Percentiles rank a stretch among this genome's conserved stretches.
These are phyloP conservation scores for Centropyge bicolor DNA, from an alignment of 2,797 vertebrate genomes.

Conservation along the genomic window DNA sequence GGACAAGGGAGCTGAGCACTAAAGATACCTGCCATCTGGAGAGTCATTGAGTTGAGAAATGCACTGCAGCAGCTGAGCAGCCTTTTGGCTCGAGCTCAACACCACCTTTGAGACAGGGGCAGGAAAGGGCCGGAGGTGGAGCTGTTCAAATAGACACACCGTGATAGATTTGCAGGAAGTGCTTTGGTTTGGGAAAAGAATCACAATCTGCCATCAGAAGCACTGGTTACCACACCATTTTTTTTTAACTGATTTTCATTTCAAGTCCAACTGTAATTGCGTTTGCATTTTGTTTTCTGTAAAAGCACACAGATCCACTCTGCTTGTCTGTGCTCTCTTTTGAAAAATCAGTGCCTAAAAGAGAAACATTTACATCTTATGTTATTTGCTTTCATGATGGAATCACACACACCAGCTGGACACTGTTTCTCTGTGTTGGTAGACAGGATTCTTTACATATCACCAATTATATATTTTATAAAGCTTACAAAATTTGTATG, in stretches of 20 bases:
- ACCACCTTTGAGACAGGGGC: conserved; percentile 41
- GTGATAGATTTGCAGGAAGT: conserved; percentile 30
- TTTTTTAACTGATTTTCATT: neutral
- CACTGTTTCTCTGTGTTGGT: neutral
- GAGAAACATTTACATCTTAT: neutral
- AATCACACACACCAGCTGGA: neutral
- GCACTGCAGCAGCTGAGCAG: conserved; percentile 67
- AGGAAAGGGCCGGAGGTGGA: conserved; percentile 21
- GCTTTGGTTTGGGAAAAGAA: conserved; percentile 12
- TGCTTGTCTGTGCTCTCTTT: too few species aligned
- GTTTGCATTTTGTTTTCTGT: neutral
- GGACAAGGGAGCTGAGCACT: conserved; percentile 69
- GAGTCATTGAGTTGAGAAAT: conserved; percentile 78
- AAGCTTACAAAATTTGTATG: too few species aligned
- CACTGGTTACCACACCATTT: neutral
- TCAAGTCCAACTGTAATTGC: neutral
- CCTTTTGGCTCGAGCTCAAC: conserved; percentile 66
- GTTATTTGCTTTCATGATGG: neutral
- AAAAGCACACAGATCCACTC: neutral
- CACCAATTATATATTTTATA: neutral
- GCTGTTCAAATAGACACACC: conserved; percentile 7
- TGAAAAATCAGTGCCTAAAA: neutral
- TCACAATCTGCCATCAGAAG: conserved; percentile 5
- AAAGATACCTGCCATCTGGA: conserved; percentile 84
- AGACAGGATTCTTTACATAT: neutral